A percentile compares a stretch with the other conserved stretches of the same genome.
Conservation (phyloP, 2,113 vertebrate genomes). For the Brachyhypopomus gauderio region DNA sequence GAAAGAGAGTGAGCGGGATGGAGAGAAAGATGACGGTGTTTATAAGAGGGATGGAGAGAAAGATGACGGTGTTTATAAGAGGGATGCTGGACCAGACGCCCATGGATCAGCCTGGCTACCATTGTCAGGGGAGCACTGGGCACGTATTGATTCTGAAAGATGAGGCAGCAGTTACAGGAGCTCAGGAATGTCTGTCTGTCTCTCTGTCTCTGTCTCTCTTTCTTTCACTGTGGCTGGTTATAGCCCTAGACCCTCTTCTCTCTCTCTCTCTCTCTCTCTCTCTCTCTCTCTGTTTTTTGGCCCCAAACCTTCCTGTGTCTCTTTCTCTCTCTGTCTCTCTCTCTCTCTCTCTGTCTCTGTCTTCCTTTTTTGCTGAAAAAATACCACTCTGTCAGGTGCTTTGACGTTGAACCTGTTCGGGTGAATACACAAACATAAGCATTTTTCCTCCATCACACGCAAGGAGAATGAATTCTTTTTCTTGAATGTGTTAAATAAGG, state of each 20-base stretch:
- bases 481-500: neutral
- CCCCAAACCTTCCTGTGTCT: no score
- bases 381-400: neutral
- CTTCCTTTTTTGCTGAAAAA: conserved; percentile 7
- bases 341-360: conserved; percentile 21
- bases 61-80: conserved; percentile 55
- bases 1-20: conserved; percentile 42
- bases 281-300: conserved; percentile 21
- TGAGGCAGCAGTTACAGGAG: conserved; percentile 59
- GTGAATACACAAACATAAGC: neutral
- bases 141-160: conserved; percentile 66
- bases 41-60: conserved; percentile 50
- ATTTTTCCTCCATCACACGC: neutral
- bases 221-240: conserved; percentile 29
- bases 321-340: neutral
- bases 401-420: neutral
- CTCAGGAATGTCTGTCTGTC: conserved; percentile 60
- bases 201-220: conserved; percentile 13
- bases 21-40: conserved; percentile 54
- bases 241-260: neutral
- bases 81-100: conserved; percentile 42
- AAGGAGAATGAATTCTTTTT: neutral
- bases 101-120: conserved; percentile 52
- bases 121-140: conserved; percentile 50
- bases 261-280: neutral